phyloP scores from a whole-genome alignment of 2,888 invertebrate species.

The Ligdia adustata region DNA sequence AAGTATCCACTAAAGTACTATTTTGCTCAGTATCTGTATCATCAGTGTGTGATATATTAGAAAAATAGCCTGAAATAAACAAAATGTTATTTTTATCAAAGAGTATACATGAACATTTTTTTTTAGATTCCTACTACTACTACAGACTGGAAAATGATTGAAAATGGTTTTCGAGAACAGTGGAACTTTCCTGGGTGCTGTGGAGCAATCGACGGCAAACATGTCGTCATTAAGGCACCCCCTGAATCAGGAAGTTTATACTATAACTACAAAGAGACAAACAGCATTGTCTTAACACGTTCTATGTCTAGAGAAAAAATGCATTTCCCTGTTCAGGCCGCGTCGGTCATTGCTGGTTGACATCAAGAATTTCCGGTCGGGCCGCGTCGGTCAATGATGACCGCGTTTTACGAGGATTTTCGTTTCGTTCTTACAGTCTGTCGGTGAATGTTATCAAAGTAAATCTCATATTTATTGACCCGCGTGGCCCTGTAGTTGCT shows the following conservation, averaged over 20 bases:
- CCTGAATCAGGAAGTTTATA: slow-evolving; percentile 31
- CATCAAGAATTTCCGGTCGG: too few species aligned
- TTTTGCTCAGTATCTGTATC: slow-evolving; percentile 37
- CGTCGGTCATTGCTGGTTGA: too few species aligned
- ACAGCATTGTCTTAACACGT: slow-evolving; percentile 9
- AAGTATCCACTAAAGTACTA: slow-evolving; percentile 27
- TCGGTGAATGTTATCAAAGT: too few species aligned
- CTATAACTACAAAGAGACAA: slow-evolving; percentile 37
- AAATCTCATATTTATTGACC: too few species aligned
- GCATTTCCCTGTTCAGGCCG: too few species aligned
- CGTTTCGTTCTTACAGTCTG: too few species aligned
- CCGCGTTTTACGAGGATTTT: too few species aligned
- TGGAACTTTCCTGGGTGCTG: slow-evolving; percentile 34
- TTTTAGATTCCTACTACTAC: slow-evolving; percentile 29
- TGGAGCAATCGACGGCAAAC: too few species aligned
- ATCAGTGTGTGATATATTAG: slow-evolving; percentile 35
- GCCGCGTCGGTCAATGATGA: too few species aligned
- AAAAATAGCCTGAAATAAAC: slow-evolving; percentile 34
- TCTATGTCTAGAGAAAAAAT: too few species aligned
- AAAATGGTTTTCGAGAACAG: too few species aligned
- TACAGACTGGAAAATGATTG: slow-evolving; percentile 33
- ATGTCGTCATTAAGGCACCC: slow-evolving; percentile 33
- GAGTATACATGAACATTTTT: slow-evolving; percentile 18
- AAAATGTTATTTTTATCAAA: slow-evolving; percentile 27
- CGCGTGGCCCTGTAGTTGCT: too few species aligned